Evolutionary conservation across 2,888 invertebrate species (phyloP), one percentile per base, ranked within the genome.

Genomic region (Synanthedon formicaeformis): DNA sequence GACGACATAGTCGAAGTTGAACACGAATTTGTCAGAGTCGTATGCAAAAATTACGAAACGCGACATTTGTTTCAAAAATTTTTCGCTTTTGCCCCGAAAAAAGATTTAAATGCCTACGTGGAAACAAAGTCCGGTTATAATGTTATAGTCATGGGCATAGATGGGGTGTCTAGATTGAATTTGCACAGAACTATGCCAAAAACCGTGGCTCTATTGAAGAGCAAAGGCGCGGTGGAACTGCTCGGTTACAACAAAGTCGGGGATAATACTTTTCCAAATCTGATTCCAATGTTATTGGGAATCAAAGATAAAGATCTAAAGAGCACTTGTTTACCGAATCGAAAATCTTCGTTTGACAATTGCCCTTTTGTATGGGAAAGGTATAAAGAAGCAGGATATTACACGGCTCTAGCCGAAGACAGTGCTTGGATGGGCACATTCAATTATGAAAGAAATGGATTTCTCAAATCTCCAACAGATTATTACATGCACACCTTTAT

Each of bases 231-330:
- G 12, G 83, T 94, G n/a, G 95, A 95, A 66, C 85, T 97, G 69
- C 71, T 92, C 56, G 97, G 97, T 1, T 96, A 95, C 74, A 96
- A 94, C 69, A 97, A 97, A 86, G 92, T 97, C 2, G 97, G 91
- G 0, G 96, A 97, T 75, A 97, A 97, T 71, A 96, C 96, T 0
- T 96, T 93, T 68, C 95, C 96, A 0, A 97, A 97, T 75, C 71
- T 97, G 49, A 89, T 96, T 45, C 93, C 97, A 0, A 84, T 94
- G 49, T 76, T 96, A n/a, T 90, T 91, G 11, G 96, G 96, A 0
- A 65, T 90, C 41, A 89, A 88, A 11, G 89, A 89, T 50, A 77
- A 81, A 1, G 91, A 94, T 63, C 66, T 94, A 13, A 76, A 78
- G 48, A 73, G 80, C 13, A 78, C 71, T 0, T 95, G 94, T 66